Conservation (phyloP, 53 echinoderm and acorn worm genomes). For the Antedon mediterranea region DNA sequence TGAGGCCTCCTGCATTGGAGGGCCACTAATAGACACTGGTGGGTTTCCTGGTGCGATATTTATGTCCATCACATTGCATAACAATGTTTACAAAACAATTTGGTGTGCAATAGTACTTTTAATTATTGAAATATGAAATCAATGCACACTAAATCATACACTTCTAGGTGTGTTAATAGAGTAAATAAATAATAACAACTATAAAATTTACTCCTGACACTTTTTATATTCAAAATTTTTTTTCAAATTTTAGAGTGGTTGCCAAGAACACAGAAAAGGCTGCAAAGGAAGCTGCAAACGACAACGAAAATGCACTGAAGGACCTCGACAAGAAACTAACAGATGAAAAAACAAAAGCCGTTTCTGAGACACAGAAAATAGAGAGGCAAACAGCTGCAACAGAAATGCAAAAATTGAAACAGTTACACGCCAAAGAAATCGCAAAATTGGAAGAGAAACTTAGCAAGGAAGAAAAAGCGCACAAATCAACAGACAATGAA, state of each 20-base stretch:
- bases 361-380: slow-evolving; percentile 38
- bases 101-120: too few species aligned
- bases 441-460: slow-evolving; percentile 35
- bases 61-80: too few species aligned
- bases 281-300: slow-evolving; percentile 28
- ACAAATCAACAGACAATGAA: slow-evolving; percentile 39
- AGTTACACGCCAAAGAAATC: slow-evolving; percentile 41
- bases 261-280: slow-evolving; percentile 41
- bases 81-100: too few species aligned
- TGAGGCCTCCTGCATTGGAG: too few species aligned
- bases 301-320: slow-evolving; percentile 40
- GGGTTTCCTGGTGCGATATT: too few species aligned
- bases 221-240: neutral
- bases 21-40: too few species aligned
- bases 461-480: slow-evolving; percentile 30
- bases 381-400: slow-evolving; percentile 60
- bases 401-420: slow-evolving; percentile 46
- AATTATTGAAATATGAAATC: too few species aligned
- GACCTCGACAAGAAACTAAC: slow-evolving; percentile 26
- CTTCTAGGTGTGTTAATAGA: too few species aligned
- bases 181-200: neutral
- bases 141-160: too few species aligned
- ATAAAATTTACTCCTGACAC: neutral
- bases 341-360: slow-evolving; percentile 43
- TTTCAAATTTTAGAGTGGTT: slow-evolving; percentile 28